A percentile compares a stretch with the other conserved stretches of the same genome.
These are phyloP conservation scores for Heliconius himera DNA, from an alignment of 1,140 invertebrate genomes.

Conservation along the genomic window DNA sequence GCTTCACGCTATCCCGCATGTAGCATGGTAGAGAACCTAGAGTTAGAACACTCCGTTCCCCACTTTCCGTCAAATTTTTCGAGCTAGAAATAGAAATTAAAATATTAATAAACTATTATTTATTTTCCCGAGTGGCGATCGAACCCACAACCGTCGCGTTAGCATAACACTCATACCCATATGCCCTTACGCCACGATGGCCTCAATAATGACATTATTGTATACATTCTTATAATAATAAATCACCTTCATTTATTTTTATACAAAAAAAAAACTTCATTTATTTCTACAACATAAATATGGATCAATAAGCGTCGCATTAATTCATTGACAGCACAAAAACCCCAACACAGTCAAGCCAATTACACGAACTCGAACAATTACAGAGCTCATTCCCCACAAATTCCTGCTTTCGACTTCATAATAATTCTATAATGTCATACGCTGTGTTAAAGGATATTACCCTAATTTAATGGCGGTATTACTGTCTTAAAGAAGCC, in stretches of 20 bases:
- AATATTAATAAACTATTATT: no score
- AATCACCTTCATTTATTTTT: background rate
- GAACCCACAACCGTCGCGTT: no score
- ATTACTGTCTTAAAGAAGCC: slow-evolving; percentile 18
- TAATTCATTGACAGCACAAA: background rate
- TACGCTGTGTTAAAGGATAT: slow-evolving; percentile 4
- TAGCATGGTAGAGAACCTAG: no score
- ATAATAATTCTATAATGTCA: slow-evolving; percentile 30
- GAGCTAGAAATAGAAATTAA: no score
- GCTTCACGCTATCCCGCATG: no score
- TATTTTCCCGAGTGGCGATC: no score
- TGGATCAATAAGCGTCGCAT: background rate
- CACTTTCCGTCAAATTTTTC: no score
- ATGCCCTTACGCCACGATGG: no score
- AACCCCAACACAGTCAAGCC: slow-evolving; percentile 1
- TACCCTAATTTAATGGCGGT: slow-evolving; percentile 16
- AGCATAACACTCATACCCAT: no score
- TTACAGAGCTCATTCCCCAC: slow-evolving; percentile 17
- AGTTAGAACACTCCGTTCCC: no score
- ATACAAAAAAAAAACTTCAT: no score
- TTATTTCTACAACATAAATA: background rate
- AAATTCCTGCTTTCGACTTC: slow-evolving; percentile 12
- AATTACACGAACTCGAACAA: slow-evolving; percentile 19
- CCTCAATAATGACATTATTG: background rate
- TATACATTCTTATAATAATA: background rate